Evolutionary conservation across 2,113 vertebrate species (phyloP), one percentile per base, ranked within the genome.

Genomic region (Sturnira hondurensis): DNA sequence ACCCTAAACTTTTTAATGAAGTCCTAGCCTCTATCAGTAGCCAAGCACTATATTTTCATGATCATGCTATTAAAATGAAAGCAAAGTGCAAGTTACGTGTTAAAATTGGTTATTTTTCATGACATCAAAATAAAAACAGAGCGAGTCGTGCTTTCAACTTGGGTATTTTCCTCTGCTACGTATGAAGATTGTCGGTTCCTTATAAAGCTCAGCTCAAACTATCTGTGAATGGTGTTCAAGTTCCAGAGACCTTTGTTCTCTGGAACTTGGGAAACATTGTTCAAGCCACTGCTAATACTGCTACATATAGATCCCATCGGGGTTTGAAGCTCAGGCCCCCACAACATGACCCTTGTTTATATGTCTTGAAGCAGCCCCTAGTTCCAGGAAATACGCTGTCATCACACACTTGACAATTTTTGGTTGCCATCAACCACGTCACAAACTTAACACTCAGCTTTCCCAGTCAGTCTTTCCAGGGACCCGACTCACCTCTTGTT

Each of bases 401-500:
- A 98, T 97, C 91, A 76, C 45, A 81, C 73, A 58, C 54, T 81
- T 61, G 95, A 95, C 50, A 33, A 89, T 65, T 97, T 93, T 94
- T 73, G 85, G 94, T 97, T 93, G 97, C 95, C 87, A 97, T 97
- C 67, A 74, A 94, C 97, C 94, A 33, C 15, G 70, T 97, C 97
- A 98, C 97, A 98, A 93, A 97, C 92, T 91, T 96, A 86, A 67
- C 95, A 98, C 97, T 98, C 97, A 98, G 89, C 77, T 89, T 97
- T 96, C 98, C 97, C 97, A 96, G 56, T 90, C 96, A 96, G 86
- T 91, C 96, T 97, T 97, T 98, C 98, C 94, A 95, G 93, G 96
- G 97, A 93, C 97, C 94, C 97, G 98, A 96, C 95, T 98, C 97
- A 98, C 97, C 97, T 96, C 97, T 98, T 97, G 97, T 97, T 98